A percentile compares a stretch with the other conserved stretches of the same genome.
Evolutionary conservation across 1,140 invertebrate species (phyloP).

Genomic region (Rhopalosiphum maidis): DNA sequence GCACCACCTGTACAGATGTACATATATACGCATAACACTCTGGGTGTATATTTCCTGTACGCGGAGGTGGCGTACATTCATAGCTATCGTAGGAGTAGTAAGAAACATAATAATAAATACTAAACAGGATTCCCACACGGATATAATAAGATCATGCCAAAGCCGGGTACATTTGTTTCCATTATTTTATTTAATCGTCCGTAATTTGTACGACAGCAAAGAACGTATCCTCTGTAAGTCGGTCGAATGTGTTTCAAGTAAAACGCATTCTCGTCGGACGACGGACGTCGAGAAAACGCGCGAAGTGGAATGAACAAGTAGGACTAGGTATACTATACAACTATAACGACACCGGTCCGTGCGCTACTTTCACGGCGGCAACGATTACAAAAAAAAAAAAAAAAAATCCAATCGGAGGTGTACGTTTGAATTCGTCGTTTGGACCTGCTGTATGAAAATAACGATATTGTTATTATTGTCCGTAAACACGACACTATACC

Average conservation of each 20-base stretch:
- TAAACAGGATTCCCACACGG: neutral
- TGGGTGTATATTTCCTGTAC: neutral
- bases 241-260: neutral
- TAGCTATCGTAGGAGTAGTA: neutral
- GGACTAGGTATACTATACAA: neutral
- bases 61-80: neutral
- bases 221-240: neutral
- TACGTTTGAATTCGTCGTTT: neutral
- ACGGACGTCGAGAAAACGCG: neutral
- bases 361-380: conserved; percentile 42
- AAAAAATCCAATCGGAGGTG: neutral
- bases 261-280: neutral
- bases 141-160: neutral
- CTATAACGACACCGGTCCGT: neutral
- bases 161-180: neutral
- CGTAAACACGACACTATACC: neutral
- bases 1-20: neutral
- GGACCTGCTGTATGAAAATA: neutral
- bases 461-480: neutral
- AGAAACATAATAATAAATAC: conserved; percentile 11
- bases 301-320: conserved; percentile 14
- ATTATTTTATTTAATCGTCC: neutral
- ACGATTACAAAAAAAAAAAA: neutral
- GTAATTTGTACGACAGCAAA: neutral
- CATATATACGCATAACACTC: neutral